Conservation (phyloP, 2,797 vertebrate species). For the Notamacropus eugenii region DNA sequence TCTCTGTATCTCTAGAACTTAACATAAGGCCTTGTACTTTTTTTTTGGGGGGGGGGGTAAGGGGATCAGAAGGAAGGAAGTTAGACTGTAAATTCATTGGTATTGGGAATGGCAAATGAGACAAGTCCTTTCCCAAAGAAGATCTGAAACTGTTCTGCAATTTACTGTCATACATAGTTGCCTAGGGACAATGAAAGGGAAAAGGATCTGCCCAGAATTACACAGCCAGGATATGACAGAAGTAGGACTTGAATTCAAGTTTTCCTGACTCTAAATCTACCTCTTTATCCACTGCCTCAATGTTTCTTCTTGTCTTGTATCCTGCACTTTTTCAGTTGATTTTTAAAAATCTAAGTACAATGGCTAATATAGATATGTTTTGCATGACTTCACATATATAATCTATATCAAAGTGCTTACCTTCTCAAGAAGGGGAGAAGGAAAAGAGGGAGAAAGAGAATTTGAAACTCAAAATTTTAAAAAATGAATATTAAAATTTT, state of each 20-base stretch:
- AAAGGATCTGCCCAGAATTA: neutral
- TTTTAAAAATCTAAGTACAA: neutral
- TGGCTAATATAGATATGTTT: neutral
- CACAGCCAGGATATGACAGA: neutral
- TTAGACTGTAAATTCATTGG: neutral
- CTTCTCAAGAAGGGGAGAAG: neutral
- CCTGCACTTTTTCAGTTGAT: neutral
- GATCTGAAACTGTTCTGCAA: neutral
- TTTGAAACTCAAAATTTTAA: neutral
- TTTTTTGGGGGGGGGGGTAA: too few relatives aligned
- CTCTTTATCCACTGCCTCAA: too few relatives aligned
- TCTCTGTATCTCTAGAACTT: too few relatives aligned
- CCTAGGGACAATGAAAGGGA: neutral
- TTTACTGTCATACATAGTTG: neutral
- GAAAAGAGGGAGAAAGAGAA: neutral
- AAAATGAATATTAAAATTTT: neutral
- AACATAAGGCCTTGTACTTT: too few relatives aligned
- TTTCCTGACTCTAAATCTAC: neutral
- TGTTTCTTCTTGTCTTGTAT: neutral
- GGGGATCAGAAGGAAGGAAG: neutral
- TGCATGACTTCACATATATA: neutral
- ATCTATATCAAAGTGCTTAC: neutral
- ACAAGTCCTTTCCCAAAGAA: neutral
- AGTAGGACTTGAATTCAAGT: neutral
- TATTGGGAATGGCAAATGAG: neutral